A percentile compares a stretch with the other conserved stretches of the same genome.
Evolutionary conservation across 1,140 invertebrate species (phyloP).

Genomic region (Zaprionus vittiger): DNA sequence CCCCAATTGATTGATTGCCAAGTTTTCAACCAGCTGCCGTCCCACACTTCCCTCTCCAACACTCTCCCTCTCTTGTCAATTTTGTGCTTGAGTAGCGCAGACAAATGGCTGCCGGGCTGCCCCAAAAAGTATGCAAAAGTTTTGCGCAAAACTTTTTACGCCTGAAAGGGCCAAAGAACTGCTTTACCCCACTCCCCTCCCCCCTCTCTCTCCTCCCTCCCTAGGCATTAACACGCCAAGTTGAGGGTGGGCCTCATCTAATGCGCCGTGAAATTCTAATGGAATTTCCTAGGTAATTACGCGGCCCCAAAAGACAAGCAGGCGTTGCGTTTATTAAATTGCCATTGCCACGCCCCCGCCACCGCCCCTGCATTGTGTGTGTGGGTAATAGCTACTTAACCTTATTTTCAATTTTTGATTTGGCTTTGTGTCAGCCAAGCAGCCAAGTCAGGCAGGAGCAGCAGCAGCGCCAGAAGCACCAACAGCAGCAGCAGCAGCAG

Average conservation of each 20-base stretch:
- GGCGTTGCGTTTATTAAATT: slow-evolving; percentile 71
- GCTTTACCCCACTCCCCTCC: not conserved
- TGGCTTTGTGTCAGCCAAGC: slow-evolving; percentile 44
- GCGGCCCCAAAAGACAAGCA: slow-evolving; percentile 31
- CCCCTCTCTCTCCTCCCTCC: not conserved
- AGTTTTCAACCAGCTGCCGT: slow-evolving; percentile 39
- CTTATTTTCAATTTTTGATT: slow-evolving; percentile 83
- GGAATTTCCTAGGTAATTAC: slow-evolving; percentile 77
- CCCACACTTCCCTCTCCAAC: too few species aligned
- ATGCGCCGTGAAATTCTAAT: slow-evolving; percentile 81
- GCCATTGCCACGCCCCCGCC: slow-evolving; percentile 48
- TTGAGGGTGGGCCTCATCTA: slow-evolving; percentile 47
- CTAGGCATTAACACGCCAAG: slow-evolving; percentile 51
- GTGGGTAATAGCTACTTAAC: slow-evolving; percentile 77
- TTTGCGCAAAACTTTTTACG: slow-evolving; percentile 67
- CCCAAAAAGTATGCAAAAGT: slow-evolving; percentile 74
- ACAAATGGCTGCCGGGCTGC: slow-evolving; percentile 49
- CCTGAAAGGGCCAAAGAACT: slow-evolving; percentile 36
- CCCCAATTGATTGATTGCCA: slow-evolving; percentile 79
- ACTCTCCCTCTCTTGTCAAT: slow-evolving; percentile 23
- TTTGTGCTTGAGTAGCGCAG: slow-evolving; percentile 57
- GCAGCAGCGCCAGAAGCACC: not conserved
- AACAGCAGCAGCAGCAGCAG: slow-evolving; percentile 28
- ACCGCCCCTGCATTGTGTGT: slow-evolving; percentile 45
- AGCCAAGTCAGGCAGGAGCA: slow-evolving; percentile 48